Evolutionary conservation across 2,888 invertebrate species (phyloP), one percentile per base, ranked within the genome.

Genomic region (Hydrotaea cyrtoneurina): DNA sequence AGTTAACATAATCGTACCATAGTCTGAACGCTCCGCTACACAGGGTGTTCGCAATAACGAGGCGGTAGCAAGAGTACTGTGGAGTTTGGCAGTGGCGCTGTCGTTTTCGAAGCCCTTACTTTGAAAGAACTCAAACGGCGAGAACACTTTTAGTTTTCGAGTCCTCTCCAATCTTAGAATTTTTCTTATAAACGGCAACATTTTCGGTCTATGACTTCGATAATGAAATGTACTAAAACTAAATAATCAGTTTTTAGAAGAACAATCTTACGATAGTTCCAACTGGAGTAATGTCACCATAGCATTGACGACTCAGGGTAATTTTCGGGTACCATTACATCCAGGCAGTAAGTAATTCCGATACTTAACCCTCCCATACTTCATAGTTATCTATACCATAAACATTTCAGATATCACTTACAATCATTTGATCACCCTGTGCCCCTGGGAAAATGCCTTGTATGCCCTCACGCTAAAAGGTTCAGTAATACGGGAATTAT

Each of bases 361-460:
- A 55, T 36, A 23, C n/a, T 17, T 31, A 31, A 2, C 31, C 36
- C 26, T 36, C 0, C 17, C 10, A 2, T 31, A 31, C 36, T 36
- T 17, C 36, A 36, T 17, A 17, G 23, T 59, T 15, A 43, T 10
- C 39, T 10, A 39, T 7, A 39, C 3, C 53, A 53, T 19, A 15
- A n/a, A 17, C 43, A 11, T 76, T 13, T 0, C 43, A 96, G 96
- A 95, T 2, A 94, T 96, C 17, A 96, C 95, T 0, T 95, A 95
- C 39, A 95, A 94, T 80, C 95, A 95, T 78, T 89, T 97, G 3
- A 91, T 96, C 7, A 94, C 95, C 88, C 94, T 95, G 15, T 93
- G 95, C 86, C 97, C 97, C 0, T 97, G 97, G 90, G 95, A 95
- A 88, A 97, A 97, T 92, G 94, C 94, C 76, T 93, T 97, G 80